Conservation (phyloP, 2,797 vertebrate genomes). For the Monodelphis domestica region DNA sequence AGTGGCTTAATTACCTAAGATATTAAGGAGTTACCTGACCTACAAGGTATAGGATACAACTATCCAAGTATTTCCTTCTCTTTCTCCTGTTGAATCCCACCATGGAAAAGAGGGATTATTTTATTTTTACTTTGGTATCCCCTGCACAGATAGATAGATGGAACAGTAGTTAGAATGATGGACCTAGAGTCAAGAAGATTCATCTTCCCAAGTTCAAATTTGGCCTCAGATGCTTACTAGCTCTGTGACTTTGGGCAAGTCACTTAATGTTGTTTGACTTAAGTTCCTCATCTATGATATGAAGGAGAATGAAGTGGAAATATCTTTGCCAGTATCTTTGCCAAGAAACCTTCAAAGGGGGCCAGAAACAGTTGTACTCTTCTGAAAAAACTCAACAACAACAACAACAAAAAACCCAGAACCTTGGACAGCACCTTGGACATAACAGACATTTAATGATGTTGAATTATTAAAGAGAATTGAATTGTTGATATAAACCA, state of each 20-base stretch:
- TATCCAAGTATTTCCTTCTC: background rate
- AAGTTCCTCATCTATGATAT: background rate
- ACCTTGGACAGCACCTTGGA: background rate
- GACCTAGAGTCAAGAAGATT: background rate
- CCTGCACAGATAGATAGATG: background rate
- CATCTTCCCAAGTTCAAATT: background rate
- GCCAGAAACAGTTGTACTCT: background rate
- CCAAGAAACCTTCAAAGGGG: background rate
- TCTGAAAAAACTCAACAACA: background rate
- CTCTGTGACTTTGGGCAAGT: background rate
- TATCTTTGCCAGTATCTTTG: background rate
- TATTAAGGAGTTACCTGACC: background rate
- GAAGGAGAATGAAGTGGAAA: background rate
- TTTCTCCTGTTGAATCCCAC: background rate
- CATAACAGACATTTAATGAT: background rate
- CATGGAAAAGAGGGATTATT: background rate
- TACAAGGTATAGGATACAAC: no score
- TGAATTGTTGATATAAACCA: background rate
- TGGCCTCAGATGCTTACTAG: background rate
- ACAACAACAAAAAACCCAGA: no score
- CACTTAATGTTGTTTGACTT: background rate
- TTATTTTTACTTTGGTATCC: background rate
- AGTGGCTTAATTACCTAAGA: background rate
- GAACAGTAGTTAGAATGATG: background rate
- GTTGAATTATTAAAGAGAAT: background rate